Conservation (phyloP, 1,140 invertebrate genomes). For the Bradysia coprophila region DNA sequence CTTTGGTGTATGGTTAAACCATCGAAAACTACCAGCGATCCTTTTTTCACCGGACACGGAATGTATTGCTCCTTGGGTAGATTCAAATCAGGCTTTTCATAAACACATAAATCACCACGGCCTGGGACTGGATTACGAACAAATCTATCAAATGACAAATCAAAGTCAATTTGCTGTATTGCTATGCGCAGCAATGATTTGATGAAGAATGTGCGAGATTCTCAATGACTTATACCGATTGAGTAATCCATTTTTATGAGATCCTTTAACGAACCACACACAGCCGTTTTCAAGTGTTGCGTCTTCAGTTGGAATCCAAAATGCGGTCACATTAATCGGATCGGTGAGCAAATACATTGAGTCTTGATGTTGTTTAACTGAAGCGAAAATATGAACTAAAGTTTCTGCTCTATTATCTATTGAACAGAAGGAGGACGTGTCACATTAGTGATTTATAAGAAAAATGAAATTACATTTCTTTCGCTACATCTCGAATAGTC, state of each 20-base stretch:
- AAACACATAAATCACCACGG: background rate
- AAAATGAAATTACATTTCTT: too few species aligned
- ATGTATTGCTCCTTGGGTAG: background rate
- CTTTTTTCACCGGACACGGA: conserved; percentile 57
- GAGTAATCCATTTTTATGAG: conserved; percentile 67
- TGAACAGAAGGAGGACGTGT: too few species aligned
- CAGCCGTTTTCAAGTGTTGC: conserved; percentile 87
- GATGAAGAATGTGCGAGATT: too few species aligned
- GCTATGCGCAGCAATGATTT: too few species aligned
- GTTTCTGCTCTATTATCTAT: too few species aligned
- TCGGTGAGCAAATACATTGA: conserved; percentile 70
- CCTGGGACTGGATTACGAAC: background rate
- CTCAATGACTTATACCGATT: too few species aligned
- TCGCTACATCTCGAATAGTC: too few species aligned
- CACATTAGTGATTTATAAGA: too few species aligned
- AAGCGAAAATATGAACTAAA: too few species aligned
- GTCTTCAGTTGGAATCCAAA: conserved; percentile 92
- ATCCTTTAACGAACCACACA: conserved; percentile 78
- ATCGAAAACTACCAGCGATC: conserved; percentile 67
- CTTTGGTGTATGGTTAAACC: conserved; percentile 82
- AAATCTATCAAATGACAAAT: too few species aligned
- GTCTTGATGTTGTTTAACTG: conserved; percentile 75
- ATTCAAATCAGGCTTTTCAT: background rate
- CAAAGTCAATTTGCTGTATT: too few species aligned
- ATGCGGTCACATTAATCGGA: conserved; percentile 56